Conservation (phyloP, 2,113 vertebrate species). For the Seriola quinqueradiata region DNA sequence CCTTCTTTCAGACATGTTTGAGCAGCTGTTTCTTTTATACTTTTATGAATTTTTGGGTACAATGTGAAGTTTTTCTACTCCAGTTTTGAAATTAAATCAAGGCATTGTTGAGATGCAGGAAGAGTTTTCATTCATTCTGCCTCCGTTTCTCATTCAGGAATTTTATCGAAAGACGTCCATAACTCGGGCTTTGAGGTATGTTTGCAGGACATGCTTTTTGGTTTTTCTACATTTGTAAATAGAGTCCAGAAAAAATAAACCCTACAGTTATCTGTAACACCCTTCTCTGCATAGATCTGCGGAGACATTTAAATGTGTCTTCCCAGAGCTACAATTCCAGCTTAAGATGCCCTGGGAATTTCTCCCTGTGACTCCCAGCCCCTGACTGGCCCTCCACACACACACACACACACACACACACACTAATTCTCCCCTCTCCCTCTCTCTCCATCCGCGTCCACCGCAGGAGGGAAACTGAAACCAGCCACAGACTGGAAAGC, state of each 20-base stretch:
- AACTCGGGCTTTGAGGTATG: background rate
- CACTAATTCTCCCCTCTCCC: constrained; percentile 34
- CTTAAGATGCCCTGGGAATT: constrained; percentile 56
- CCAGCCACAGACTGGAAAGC: constrained; percentile 80
- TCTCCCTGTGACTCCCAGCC: constrained; percentile 33
- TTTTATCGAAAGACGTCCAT: background rate
- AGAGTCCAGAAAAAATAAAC: background rate
- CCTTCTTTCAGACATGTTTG: background rate
- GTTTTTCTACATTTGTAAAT: constrained; percentile 12
- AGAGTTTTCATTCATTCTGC: background rate
- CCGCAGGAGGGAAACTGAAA: constrained; percentile 77
- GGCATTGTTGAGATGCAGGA: background rate
- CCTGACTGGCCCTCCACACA: constrained; percentile 4
- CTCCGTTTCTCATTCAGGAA: background rate
- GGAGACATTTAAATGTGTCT: constrained; percentile 29
- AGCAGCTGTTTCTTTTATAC: background rate
- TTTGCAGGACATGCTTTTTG: background rate
- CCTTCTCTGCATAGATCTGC: background rate
- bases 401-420: constrained; percentile 1
- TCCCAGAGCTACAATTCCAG: constrained; percentile 41
- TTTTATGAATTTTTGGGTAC: background rate
- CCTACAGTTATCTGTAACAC: constrained; percentile 9
- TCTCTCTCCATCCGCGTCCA: constrained; percentile 55
- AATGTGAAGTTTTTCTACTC: background rate
- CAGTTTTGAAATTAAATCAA: background rate